Percentiles rank a stretch among this genome's conserved stretches.
Conservation (phyloP, 2,113 vertebrate species). For the Misgurnus mizolepis region DNA sequence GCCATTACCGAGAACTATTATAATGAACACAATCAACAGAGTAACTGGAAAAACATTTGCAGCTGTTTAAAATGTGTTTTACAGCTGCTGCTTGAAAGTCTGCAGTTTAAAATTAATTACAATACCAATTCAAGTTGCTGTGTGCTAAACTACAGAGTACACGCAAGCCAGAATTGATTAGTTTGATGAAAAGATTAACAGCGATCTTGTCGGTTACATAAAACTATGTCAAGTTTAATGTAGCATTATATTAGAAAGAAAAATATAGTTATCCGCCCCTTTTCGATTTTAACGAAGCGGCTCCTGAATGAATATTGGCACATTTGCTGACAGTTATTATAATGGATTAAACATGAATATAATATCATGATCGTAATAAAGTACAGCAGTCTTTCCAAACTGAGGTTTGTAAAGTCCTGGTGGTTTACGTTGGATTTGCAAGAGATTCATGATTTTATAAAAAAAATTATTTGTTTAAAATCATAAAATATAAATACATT, state of each 20-base stretch:
- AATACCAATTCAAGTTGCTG: slow-evolving; percentile 11
- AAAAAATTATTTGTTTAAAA: no score
- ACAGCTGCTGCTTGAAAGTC: slow-evolving; percentile 17
- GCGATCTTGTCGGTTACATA: background rate
- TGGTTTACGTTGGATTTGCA: no score
- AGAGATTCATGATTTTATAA: no score
- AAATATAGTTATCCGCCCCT: slow-evolving; percentile 5
- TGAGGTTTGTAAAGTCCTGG: no score
- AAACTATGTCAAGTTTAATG: slow-evolving; percentile 9
- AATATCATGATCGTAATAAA: no score
- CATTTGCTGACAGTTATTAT: background rate
- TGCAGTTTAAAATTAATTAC: slow-evolving; percentile 27
- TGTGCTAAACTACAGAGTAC: slow-evolving; percentile 16
- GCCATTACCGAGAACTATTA: slow-evolving; percentile 16
- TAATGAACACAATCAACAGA: slow-evolving; percentile 23
- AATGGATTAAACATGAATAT: background rate
- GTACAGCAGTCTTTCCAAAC: no score
- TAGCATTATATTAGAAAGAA: slow-evolving; percentile 12
- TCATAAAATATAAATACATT: no score
- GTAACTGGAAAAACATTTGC: slow-evolving; percentile 9
- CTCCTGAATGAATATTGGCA: background rate
- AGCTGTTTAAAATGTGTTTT: slow-evolving; percentile 18
- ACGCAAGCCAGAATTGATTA: slow-evolving; percentile 6
- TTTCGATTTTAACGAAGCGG: background rate
- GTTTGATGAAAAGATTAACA: slow-evolving; percentile 32